These are phyloP conservation scores for Anas georgica DNA, from an alignment of 2,797 vertebrate species.

Conservation along the genomic window DNA sequence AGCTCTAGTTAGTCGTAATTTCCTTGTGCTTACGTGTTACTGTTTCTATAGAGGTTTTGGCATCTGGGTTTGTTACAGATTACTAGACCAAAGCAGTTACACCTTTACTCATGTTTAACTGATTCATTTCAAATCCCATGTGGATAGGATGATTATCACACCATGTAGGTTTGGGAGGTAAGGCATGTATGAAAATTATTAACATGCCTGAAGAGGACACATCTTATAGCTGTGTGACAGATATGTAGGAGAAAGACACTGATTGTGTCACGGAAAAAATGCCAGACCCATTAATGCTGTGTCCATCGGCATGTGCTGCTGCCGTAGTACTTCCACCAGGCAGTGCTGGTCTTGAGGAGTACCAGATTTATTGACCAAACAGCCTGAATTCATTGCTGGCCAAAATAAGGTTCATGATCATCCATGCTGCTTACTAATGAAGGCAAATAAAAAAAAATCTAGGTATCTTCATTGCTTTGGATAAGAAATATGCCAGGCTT, in stretches of 20 bases:
- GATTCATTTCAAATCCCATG: not conserved
- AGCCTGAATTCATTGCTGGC: not conserved
- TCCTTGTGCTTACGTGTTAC: not conserved
- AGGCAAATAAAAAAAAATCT: not conserved
- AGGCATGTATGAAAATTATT: slow-evolving; percentile 18
- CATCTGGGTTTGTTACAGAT: slow-evolving; percentile 39
- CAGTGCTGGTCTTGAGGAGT: slow-evolving; percentile 67
- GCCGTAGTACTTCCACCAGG: slow-evolving; percentile 69
- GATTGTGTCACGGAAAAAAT: slow-evolving; percentile 70
- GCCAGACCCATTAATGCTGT: slow-evolving; percentile 76
- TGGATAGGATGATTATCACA: not conserved
- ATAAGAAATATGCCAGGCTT: not conserved
- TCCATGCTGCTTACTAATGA: not conserved
- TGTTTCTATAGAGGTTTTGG: not conserved
- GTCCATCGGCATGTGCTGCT: slow-evolving; percentile 77
- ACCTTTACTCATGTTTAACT: not conserved
- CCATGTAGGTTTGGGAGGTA: slow-evolving; percentile 3
- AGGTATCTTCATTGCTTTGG: not conserved
- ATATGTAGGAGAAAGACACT: slow-evolving; percentile 42
- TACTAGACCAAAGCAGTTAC: slow-evolving; percentile 3
- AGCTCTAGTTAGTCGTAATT: not conserved
- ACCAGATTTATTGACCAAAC: not conserved
- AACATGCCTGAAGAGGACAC: slow-evolving; percentile 52
- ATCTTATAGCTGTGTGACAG: slow-evolving; percentile 58
- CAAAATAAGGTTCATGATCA: not conserved